Conservation (phyloP, 2,888 invertebrate species). For the Mythimna ferrago region DNA sequence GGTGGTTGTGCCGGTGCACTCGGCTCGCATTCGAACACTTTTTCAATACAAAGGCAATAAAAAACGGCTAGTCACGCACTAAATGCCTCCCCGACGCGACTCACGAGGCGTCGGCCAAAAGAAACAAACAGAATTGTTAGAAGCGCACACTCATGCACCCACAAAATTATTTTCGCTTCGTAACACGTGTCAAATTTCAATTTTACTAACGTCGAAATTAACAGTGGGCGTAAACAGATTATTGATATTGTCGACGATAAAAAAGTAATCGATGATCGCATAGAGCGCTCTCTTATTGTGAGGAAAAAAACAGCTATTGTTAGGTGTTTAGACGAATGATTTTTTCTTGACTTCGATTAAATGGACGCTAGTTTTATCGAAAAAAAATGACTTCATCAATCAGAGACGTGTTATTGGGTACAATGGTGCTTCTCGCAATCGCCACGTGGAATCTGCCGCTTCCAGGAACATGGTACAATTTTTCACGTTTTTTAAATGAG, state of each 20-base stretch:
- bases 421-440: slow-evolving; percentile 84
- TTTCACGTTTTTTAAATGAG: slow-evolving; percentile 81
- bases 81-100: slow-evolving; percentile 81
- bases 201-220: slow-evolving; percentile 89
- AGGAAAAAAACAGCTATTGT: slow-evolving; percentile 86
- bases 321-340: slow-evolving; percentile 79
- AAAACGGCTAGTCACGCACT: slow-evolving; percentile 88
- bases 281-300: slow-evolving; percentile 80
- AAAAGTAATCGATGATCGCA: slow-evolving; percentile 90
- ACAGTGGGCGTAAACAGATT: slow-evolving; percentile 90
- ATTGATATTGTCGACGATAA: slow-evolving; percentile 89
- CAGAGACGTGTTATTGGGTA: slow-evolving; percentile 87
- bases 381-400: slow-evolving; percentile 88
- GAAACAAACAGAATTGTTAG: slow-evolving; percentile 87
- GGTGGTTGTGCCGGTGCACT: slow-evolving; percentile 65
- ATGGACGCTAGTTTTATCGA: slow-evolving; percentile 83
- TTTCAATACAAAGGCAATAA: slow-evolving; percentile 89
- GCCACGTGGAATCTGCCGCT: slow-evolving; percentile 79
- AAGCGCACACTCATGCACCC: slow-evolving; percentile 88
- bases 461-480: slow-evolving; percentile 84
- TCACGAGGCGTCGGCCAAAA: slow-evolving; percentile 83
- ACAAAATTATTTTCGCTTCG: slow-evolving; percentile 88
- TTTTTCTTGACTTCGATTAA: slow-evolving; percentile 80
- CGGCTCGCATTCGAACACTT: slow-evolving; percentile 72
- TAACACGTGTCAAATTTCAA: slow-evolving; percentile 90